A percentile compares a stretch with the other conserved stretches of the same genome.
phyloP scores from a whole-genome alignment of 2,797 vertebrate genomes.

The Coreius guichenoti region DNA sequence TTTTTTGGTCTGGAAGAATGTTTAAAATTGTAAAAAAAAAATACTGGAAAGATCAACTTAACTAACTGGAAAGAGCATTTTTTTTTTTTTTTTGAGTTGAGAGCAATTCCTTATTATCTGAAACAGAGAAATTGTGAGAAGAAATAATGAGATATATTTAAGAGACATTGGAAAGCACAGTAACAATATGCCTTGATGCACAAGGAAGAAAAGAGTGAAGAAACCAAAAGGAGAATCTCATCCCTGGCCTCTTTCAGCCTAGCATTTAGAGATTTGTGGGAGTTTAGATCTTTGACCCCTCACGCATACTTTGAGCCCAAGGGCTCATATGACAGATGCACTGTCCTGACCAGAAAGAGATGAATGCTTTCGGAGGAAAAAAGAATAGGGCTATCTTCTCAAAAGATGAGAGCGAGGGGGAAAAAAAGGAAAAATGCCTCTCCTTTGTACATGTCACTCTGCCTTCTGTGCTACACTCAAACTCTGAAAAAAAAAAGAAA shows the following conservation, averaged over 20 bases:
- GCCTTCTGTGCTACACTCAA: constrained; percentile 27
- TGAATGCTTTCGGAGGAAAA: constrained; percentile 45
- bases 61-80: background rate
- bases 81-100: too few relatives aligned
- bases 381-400: constrained; percentile 51
- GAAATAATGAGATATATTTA: constrained; percentile 4
- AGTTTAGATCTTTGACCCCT: constrained; percentile 65
- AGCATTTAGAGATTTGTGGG: constrained; percentile 57
- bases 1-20: background rate
- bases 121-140: constrained; percentile 24
- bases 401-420: constrained; percentile 20
- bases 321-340: constrained; percentile 63
- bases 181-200: constrained; percentile 24
- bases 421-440: constrained; percentile 29
- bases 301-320: constrained; percentile 53
- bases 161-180: constrained; percentile 14
- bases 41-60: background rate
- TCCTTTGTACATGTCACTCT: constrained; percentile 49
- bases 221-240: constrained; percentile 27
- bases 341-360: constrained; percentile 55
- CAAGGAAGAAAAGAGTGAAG: background rate
- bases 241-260: constrained; percentile 48
- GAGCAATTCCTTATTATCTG: background rate
- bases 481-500: background rate
- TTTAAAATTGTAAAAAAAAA: background rate